Evolutionary conservation across 2,113 vertebrate genomes (phyloP).

Genomic region (Prochilodus magdalenae): DNA sequence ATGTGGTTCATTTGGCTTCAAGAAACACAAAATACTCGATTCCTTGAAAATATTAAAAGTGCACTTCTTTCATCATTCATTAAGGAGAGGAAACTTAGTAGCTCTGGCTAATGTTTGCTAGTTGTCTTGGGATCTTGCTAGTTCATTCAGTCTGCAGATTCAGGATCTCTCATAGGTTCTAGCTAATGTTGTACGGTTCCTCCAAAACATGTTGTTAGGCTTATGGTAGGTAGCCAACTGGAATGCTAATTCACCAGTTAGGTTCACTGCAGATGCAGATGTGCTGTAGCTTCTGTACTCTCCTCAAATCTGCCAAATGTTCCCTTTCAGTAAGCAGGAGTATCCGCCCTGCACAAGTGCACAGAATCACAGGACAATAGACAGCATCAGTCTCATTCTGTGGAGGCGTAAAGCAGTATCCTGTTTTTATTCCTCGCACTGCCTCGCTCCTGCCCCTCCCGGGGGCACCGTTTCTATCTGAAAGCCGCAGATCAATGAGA

Average conservation of each 20-base stretch:
- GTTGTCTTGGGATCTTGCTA: no score
- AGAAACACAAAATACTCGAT: no score
- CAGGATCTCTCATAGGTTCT: no score
- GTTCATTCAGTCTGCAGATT: not conserved
- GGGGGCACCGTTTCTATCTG: slow-evolving; percentile 12
- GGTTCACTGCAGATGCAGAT: not conserved
- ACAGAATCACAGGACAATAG: not conserved
- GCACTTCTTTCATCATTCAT: no score
- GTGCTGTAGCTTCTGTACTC: not conserved
- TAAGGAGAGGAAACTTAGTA: no score
- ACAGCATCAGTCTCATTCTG: not conserved
- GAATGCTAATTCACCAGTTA: no score
- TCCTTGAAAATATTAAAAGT: no score
- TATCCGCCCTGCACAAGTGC: not conserved
- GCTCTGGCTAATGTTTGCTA: no score
- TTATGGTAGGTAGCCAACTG: no score
- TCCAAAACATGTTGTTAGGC: no score
- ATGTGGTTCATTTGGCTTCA: no score
- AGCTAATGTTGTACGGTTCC: no score
- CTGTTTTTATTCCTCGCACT: slow-evolving; percentile 1
- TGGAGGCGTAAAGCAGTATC: not conserved
- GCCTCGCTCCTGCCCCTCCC: slow-evolving; percentile 6
- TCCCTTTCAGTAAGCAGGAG: not conserved
- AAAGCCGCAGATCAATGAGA: slow-evolving; percentile 17
- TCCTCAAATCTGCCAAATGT: not conserved